Base-by-base conservation (phyloP, 1,140 invertebrate genomes). In the Drosophila ogumai region DNA sequence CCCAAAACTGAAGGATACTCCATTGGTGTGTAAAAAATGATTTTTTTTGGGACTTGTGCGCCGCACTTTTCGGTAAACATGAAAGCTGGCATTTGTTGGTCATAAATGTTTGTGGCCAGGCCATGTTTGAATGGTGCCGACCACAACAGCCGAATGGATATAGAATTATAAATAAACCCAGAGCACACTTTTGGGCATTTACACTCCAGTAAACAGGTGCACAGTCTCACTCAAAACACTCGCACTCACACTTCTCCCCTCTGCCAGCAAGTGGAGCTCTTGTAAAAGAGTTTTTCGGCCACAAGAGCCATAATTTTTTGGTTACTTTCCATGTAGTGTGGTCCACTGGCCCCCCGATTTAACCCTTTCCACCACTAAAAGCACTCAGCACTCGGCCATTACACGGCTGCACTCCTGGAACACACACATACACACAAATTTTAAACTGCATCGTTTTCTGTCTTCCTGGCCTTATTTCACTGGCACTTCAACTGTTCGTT, bases 291-390 rank as follows among this genome's bases (percentile, higher is more conserved):
- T 71, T 88, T 88, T 88, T 55, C 52, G 75, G 79, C 82, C 82
- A 88, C 75, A 87, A 74, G 79, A 82, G 80, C 84, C 80, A 78
- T 88, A 79, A 87, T 87, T 88, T 87, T 73, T 88, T 82, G 82
- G 82, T 88, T 88, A 88, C 80, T 86, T 81, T 86, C 82, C 81
- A 80, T 72, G 50, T 19, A 38, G 32, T 41, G 63, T 52, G 41
- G 32, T 44, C 10, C 31, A 10, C 36, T 5, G 32, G 17, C 15
- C 2, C 19, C n/a, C 28, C 36, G 22, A 32, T 38, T 22, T 13
- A 25, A 32, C n/a, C 54, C 28, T 46, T 25, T 52, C 74, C 55
- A 32, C 71, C 57, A 57, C 54, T 61, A 78, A 78, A 78, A 69
- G 64, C 75, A 78, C 74, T 77, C 74, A 77, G 57, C 40, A 38